A percentile compares a stretch with the other conserved stretches of the same genome.
These are phyloP conservation scores for Synergus umbraculus DNA, from an alignment of 2,888 invertebrate species.

Conservation along the genomic window DNA sequence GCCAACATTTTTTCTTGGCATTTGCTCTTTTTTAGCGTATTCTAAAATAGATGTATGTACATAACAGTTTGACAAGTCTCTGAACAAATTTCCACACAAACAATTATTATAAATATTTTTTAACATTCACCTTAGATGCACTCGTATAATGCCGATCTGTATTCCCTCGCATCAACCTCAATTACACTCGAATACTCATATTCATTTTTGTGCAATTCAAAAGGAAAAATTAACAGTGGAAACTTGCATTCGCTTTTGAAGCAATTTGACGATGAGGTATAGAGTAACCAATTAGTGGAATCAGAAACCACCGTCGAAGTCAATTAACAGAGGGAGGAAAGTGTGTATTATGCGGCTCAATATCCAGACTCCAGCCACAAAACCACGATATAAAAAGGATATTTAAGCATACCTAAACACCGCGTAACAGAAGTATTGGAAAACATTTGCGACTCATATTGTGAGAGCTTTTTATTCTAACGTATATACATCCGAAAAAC, in stretches of 20 bases:
- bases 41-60: too few relatives aligned
- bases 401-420: not conserved
- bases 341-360: not conserved
- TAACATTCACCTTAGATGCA: too few relatives aligned
- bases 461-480: not conserved
- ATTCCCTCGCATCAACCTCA: not conserved
- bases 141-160: not conserved
- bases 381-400: not conserved
- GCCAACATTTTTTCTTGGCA: too few relatives aligned
- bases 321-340: not conserved
- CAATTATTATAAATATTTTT: too few relatives aligned
- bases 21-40: too few relatives aligned
- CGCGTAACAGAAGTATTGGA: not conserved
- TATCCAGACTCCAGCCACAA: not conserved
- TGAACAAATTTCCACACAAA: too few relatives aligned
- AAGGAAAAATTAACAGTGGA: not conserved
- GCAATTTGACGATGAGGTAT: not conserved
- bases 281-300: slow-evolving; percentile 2
- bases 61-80: too few relatives aligned
- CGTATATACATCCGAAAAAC: not conserved
- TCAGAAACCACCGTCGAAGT: not conserved
- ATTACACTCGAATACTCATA: not conserved
- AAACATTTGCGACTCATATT: not conserved
- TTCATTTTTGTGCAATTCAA: not conserved
- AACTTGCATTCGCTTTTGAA: not conserved